Evolutionary conservation across 2,888 invertebrate genomes (phyloP).

Genomic region (Stenoptilia bipunctidactyla): DNA sequence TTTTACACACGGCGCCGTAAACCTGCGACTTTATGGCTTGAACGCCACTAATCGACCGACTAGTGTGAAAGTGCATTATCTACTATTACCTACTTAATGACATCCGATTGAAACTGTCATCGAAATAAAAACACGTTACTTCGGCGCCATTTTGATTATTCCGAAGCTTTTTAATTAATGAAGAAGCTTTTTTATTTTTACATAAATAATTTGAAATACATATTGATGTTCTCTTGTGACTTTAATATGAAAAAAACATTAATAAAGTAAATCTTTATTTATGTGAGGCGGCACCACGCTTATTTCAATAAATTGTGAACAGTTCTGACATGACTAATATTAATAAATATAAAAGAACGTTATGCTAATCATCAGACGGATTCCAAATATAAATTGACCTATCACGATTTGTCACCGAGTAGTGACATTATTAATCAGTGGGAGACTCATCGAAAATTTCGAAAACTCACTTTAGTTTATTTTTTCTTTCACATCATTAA

Average conservation of each 20-base stretch:
- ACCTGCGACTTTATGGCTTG: constrained; percentile 33
- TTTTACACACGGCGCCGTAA: constrained; percentile 31
- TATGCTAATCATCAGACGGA: neutral
- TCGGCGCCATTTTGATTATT: too few species aligned
- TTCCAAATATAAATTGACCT: neutral
- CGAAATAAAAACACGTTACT: neutral
- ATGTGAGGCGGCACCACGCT: neutral
- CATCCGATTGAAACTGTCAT: neutral
- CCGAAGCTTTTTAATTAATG: neutral
- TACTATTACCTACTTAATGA: neutral
- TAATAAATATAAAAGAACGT: neutral
- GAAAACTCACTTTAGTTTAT: too few species aligned
- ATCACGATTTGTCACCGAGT: neutral
- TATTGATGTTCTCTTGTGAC: neutral
- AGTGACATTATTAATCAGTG: neutral
- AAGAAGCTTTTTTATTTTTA: neutral
- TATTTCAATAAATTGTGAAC: neutral
- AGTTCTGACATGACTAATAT: neutral
- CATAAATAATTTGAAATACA: neutral
- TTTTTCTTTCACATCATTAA: too few species aligned
- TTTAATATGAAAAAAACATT: neutral
- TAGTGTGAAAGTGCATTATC: neutral
- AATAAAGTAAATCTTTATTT: neutral
- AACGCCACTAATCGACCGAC: constrained; percentile 13
- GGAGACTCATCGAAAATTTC: constrained; percentile 1